These are phyloP conservation scores for Drosophila putrida DNA, from an alignment of 2,888 invertebrate species.

Conservation along the genomic window DNA sequence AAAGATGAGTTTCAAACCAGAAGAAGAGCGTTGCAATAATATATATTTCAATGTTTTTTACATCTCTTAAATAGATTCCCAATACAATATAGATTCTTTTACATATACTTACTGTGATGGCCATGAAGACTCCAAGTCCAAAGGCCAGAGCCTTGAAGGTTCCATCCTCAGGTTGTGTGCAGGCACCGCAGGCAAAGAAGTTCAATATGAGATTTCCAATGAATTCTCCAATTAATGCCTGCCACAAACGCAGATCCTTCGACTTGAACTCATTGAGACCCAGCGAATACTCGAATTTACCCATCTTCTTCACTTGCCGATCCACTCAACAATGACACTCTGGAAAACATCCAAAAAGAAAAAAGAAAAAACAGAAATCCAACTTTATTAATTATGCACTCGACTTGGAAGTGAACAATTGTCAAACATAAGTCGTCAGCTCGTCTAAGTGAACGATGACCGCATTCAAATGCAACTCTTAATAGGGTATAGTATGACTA, in stretches of 20 bases:
- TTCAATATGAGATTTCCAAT: constrained; percentile 94
- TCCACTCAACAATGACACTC: constrained; percentile 38
- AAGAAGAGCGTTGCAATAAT: no score
- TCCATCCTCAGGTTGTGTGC: constrained; percentile 86
- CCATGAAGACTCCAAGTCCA: constrained; percentile 93
- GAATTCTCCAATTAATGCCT: constrained; percentile 94
- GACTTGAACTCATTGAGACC: constrained; percentile 91
- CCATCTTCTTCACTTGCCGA: constrained; percentile 72
- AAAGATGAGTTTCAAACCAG: no score
- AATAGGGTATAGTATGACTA: constrained; percentile 39
- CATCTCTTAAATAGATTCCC: not conserved
- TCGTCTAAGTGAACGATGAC: constrained; percentile 50
- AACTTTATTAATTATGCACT: constrained; percentile 42
- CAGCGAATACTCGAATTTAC: constrained; percentile 88
- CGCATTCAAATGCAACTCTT: constrained; percentile 52
- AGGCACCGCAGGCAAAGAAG: constrained; percentile 95
- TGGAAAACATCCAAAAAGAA: constrained; percentile 25
- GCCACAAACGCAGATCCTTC: constrained; percentile 89
- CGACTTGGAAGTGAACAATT: constrained; percentile 58
- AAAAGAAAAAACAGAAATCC: not conserved
- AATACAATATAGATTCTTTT: no score
- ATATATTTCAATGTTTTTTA: no score
- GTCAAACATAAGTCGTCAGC: constrained; percentile 36
- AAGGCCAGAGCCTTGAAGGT: constrained; percentile 93
- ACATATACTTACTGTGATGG: constrained; percentile 89